A percentile compares a stretch with the other conserved stretches of the same genome.
These are phyloP conservation scores for Centropristis striata DNA, from an alignment of 2,113 vertebrate species.

Conservation along the genomic window DNA sequence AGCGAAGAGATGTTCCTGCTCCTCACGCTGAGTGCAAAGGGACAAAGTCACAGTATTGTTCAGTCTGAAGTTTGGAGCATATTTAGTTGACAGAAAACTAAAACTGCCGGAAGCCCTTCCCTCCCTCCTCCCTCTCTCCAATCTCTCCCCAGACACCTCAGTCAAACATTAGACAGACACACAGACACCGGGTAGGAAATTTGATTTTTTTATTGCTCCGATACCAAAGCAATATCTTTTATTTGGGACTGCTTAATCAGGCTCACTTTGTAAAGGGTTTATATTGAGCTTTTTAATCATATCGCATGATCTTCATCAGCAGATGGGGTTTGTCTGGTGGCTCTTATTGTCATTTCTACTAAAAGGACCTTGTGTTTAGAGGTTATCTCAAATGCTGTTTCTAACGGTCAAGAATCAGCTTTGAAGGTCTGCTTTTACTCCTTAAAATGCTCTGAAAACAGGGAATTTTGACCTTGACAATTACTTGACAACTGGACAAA, in stretches of 20 bases:
- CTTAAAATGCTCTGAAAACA: too few relatives aligned
- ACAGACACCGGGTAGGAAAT: not conserved
- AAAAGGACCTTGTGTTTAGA: too few relatives aligned
- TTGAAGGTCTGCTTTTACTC: not conserved
- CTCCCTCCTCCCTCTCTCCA: not conserved
- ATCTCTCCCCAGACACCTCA: not conserved
- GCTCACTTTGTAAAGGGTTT: too few relatives aligned
- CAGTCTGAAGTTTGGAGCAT: not conserved
- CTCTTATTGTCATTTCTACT: not conserved
- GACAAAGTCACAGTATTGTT: conserved; percentile 1
- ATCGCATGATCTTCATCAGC: not conserved
- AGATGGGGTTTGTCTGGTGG: not conserved
- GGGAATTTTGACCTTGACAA: too few relatives aligned
- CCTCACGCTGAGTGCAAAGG: not conserved
- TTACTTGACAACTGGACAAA: too few relatives aligned
- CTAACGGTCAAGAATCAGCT: not conserved
- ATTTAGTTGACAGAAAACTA: not conserved
- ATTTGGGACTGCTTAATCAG: not conserved
- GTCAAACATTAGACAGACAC: not conserved
- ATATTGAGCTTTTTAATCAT: too few relatives aligned
- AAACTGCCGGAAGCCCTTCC: not conserved
- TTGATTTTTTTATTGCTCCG: not conserved
- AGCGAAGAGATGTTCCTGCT: not conserved
- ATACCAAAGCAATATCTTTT: not conserved
- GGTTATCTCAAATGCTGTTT: too few relatives aligned